Base-by-base conservation (phyloP, 23 tunicate genomes). In the Oikopleura albicans region DNA sequence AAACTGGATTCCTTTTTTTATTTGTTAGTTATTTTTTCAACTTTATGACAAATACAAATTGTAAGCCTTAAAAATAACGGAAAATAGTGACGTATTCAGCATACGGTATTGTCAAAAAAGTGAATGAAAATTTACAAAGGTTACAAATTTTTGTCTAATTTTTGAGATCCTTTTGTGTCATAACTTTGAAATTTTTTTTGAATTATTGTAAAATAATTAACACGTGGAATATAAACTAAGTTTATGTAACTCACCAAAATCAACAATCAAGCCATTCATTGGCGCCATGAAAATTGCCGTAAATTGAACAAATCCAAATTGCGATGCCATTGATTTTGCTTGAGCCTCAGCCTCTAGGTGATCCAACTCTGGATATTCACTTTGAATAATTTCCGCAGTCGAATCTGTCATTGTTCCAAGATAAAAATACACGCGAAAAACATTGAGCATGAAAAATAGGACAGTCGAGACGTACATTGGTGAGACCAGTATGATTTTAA, bases 271-370 rank as follows among this genome's bases (percentile, higher is more conserved):
- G 0, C 98, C 98, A 85, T 93, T 93, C 22, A 93, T 36, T 0
- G 94, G 94, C 40, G 98, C 94, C 71, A 59, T 75, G 41, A 87
- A 34, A 35, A 90, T 85, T 4, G 94, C 98, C 76, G 88, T 88
- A 83, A 93, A 86, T 56, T 93, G 98, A 83, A 90, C 89, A 39
- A 88, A 85, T 66, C 94, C 98, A 87, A 93, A 93, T 8, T 49
- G 8, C 59, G 59, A 8, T 22, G 22, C 22, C 59, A 49, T 49
- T 22, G 59, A 8, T 49, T 22, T 22, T 8, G 59, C 22, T 8
- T 8, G 8, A 8, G 59, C 8, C 22, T 22, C 59, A 8, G 59
- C 59, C 22, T 49, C 59, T 49, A 8, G 16, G 16, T 49, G 59
- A 49, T 8, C 22, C 8, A 8, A 49, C 16, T 49, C 22, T 1